These are phyloP conservation scores for Dysmachus trigonus DNA, from an alignment of 2,888 invertebrate species.

Conservation along the genomic window DNA sequence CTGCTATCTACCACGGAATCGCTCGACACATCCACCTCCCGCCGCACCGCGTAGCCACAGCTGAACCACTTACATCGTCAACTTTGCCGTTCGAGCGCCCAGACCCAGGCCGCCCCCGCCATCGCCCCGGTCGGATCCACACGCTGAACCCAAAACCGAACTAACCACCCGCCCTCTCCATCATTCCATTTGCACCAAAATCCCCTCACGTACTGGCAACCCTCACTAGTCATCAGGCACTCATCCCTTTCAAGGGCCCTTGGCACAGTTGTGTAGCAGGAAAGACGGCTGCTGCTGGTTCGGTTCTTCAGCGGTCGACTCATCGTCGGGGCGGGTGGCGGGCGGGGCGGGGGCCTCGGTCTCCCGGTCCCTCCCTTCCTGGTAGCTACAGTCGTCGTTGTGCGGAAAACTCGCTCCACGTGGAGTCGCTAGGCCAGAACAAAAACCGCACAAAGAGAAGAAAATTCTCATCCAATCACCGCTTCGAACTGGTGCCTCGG, in stretches of 20 bases:
- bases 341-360: too few relatives aligned
- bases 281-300: slow-evolving; percentile 11
- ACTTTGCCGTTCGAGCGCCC: slow-evolving; percentile 31
- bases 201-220: slow-evolving; percentile 31
- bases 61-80: slow-evolving; percentile 44
- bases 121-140: neutral
- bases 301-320: neutral
- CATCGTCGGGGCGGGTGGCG: neutral
- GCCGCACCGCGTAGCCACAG: slow-evolving; percentile 36
- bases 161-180: slow-evolving; percentile 33
- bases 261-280: slow-evolving; percentile 28
- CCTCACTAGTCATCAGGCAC: slow-evolving; percentile 34
- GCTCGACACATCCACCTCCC: slow-evolving; percentile 39
- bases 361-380: neutral
- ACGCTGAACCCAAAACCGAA: slow-evolving; percentile 40
- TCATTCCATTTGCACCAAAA: slow-evolving; percentile 21
- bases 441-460: slow-evolving; percentile 40
- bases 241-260: slow-evolving; percentile 42
- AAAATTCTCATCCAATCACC: slow-evolving; percentile 38
- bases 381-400: neutral
- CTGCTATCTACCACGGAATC: slow-evolving; percentile 44
- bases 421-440: neutral
- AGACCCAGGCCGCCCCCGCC: neutral
- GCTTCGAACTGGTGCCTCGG: neutral
- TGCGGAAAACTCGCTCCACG: slow-evolving; percentile 6